Conservation (phyloP, 2,888 invertebrate species). For the Cerastoderma edule region DNA sequence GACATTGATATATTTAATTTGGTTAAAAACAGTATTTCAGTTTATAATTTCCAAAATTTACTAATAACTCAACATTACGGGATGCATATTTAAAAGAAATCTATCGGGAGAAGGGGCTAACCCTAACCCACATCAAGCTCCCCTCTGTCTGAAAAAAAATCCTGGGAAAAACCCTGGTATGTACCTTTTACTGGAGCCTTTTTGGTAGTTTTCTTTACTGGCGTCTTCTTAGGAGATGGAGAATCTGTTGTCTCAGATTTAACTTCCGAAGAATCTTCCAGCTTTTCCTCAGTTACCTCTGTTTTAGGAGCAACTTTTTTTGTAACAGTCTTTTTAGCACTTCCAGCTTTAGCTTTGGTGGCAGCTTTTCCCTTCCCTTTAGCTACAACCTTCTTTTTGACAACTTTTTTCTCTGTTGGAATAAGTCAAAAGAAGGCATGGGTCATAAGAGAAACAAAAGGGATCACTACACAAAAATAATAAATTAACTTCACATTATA, state of each 20-base stretch:
- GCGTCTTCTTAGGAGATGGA: slow-evolving; percentile 38
- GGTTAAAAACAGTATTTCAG: too few species aligned
- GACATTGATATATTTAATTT: too few species aligned
- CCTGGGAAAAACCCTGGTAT: too few species aligned
- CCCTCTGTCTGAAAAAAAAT: too few species aligned
- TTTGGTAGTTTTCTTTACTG: slow-evolving; percentile 46
- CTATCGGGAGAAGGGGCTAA: too few species aligned
- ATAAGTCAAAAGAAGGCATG: too few species aligned
- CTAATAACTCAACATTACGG: too few species aligned
- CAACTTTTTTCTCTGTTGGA: slow-evolving; percentile 51
- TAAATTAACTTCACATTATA: too few species aligned
- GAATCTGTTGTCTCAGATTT: slow-evolving; percentile 22
- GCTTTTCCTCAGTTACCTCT: slow-evolving; percentile 33
- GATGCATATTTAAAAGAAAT: too few species aligned
- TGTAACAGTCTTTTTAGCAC: slow-evolving; percentile 38
- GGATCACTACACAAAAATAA: not conserved
- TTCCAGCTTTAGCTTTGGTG: slow-evolving; percentile 36
- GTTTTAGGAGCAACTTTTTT: slow-evolving; percentile 48
- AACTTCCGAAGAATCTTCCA: slow-evolving; percentile 34
- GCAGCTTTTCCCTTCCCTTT: slow-evolving; percentile 37
- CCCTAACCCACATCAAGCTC: too few species aligned
- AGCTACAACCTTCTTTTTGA: slow-evolving; percentile 50
- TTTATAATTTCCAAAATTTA: too few species aligned
- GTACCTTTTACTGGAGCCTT: slow-evolving; percentile 32
- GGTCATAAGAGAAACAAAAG: not conserved